These are phyloP conservation scores for Scaptomyza polygonia DNA, from an alignment of 2,888 invertebrate genomes.

Conservation along the genomic window DNA sequence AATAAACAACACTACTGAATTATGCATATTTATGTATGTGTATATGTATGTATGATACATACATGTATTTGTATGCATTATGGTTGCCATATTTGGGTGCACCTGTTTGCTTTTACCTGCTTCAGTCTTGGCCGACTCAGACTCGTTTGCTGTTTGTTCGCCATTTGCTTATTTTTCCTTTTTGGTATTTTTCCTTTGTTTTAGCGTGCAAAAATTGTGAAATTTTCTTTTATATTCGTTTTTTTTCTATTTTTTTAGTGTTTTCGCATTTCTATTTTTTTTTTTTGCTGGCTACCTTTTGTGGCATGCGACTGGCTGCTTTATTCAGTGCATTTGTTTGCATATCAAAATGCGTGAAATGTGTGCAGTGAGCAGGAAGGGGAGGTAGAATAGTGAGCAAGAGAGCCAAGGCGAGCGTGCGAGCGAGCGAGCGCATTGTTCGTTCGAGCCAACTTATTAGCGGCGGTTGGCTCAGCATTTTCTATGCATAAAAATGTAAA, in stretches of 20 bases:
- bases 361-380: conserved; percentile 32
- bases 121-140: neutral
- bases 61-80: conserved; percentile 39
- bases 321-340: conserved; percentile 79
- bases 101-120: conserved; percentile 58
- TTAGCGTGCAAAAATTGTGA: conserved; percentile 71
- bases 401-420: conserved; percentile 19
- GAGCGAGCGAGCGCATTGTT: conserved; percentile 56
- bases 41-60: conserved; percentile 3
- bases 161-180: conserved; percentile 61
- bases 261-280: neutral
- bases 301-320: conserved; percentile 58
- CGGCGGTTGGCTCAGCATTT: conserved; percentile 73
- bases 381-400: conserved; percentile 4
- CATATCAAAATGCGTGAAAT: conserved; percentile 81
- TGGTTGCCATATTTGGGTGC: conserved; percentile 46
- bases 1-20: conserved; percentile 58
- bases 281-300: conserved; percentile 55
- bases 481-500: conserved; percentile 78
- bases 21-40: conserved; percentile 42
- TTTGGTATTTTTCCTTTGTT: conserved; percentile 76
- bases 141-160: conserved; percentile 23
- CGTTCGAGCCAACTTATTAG: conserved; percentile 70
- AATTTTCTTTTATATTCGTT: conserved; percentile 37
- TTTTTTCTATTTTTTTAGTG: conserved; percentile 12